Evolutionary conservation across 2,888 invertebrate genomes (phyloP).

Genomic region (Crematogaster levior): DNA sequence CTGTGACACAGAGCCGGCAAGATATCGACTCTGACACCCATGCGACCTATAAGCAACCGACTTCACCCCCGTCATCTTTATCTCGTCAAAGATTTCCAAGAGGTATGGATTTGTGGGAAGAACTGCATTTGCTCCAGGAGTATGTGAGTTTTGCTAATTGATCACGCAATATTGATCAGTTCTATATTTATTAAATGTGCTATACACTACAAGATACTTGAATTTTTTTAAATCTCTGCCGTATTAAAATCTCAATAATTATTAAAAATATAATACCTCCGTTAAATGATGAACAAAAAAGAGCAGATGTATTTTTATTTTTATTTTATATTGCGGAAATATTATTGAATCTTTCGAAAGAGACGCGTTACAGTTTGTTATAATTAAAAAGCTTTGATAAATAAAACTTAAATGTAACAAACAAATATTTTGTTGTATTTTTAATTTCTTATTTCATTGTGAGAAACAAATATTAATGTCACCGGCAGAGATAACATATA

Average conservation of each 20-base stretch:
- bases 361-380: not conserved
- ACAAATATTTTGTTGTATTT: not conserved
- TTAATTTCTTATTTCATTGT: constrained; percentile 15
- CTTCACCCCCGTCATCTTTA: constrained; percentile 24
- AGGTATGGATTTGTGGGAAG: constrained; percentile 17
- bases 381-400: not conserved
- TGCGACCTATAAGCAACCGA: constrained; percentile 77
- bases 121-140: constrained; percentile 25
- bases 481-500: too few relatives aligned
- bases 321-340: not conserved
- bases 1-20: constrained; percentile 82
- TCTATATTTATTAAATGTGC: not conserved
- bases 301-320: not conserved
- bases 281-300: not conserved
- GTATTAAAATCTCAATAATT: not conserved
- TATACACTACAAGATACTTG: not conserved
- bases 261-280: not conserved
- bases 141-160: constrained; percentile 6
- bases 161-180: not conserved
- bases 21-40: constrained; percentile 84
- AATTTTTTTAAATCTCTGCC: not conserved
- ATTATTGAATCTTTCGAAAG: not conserved
- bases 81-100: constrained; percentile 28
- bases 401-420: not conserved
- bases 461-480: constrained; percentile 7